Base-by-base conservation (phyloP, 2,113 vertebrate genomes). In the Malaclemys terrapin region DNA sequence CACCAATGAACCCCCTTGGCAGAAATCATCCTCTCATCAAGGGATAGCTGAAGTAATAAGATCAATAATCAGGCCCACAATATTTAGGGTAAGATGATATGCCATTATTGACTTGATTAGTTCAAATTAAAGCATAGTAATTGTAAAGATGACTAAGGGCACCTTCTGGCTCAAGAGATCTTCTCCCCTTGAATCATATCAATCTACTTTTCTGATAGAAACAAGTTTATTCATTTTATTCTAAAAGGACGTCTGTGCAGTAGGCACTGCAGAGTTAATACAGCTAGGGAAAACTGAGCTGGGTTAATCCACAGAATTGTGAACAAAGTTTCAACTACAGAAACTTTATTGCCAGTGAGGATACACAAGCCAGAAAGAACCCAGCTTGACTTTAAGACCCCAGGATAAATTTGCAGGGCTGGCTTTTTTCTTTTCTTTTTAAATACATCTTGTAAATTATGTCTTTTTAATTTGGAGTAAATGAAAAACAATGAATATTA, bases 231-330 rank as follows among this genome's bases (percentile, higher is more conserved):
- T 53, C 9, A 6, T 53, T 54, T 69, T 80, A 80, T 80, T 80
- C 45, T n/a, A n/a, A 80, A 50, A 57, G 2, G 52, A 19, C 89
- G 57, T 27, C 24, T 56, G 50, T 27, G 31, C 19, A 56, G 50
- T 2, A 42, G 38, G 17, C 31, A 47, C 45, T 31, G 54, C 0
- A 0, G 31, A 69, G 54, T 22, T 3, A 27, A 50, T 11, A 22
- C 0, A 72, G 20, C 35, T 45, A 59, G 45, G 75, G 8, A 38
- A 10, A 4, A 9, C 8, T 1, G n/a, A 52, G 27, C 6, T 1
- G 3, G 57, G 19, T 35, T 52, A 72, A 5, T 17, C 35, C 45
- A 72, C 3, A 13, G 49, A 54, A 84, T 0, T 17, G 42, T n/a
- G 49, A 88, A 91, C 35, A 1, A 42, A 45, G 84, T 76, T 8